Conservation (phyloP, 2,113 vertebrate species). For the Campylorhamphus procurvoides region DNA sequence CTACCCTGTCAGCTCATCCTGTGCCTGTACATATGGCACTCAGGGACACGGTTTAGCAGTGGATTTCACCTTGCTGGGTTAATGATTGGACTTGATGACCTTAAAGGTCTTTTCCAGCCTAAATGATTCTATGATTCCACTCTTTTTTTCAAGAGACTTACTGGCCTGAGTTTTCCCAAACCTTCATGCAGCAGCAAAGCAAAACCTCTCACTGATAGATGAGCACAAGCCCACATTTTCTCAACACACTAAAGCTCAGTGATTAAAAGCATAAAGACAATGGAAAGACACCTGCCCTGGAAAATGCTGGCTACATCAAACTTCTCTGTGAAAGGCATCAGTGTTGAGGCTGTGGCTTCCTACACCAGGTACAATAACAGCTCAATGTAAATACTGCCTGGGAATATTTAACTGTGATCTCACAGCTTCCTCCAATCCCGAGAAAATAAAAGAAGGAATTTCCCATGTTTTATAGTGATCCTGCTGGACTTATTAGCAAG, state of each 20-base stretch:
- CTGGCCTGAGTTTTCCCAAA: neutral
- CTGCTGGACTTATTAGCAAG: neutral
- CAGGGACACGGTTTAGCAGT: neutral
- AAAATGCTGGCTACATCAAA: neutral
- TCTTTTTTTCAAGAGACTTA: neutral
- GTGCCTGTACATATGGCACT: neutral
- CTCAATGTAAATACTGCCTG: neutral
- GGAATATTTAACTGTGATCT: neutral
- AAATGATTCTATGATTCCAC: neutral
- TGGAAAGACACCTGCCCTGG: neutral
- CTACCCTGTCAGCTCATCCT: neutral
- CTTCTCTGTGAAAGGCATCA: neutral
- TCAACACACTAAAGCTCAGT: neutral
- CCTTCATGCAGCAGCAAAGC: neutral
- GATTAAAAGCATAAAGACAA: neutral
- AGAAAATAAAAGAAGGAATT: neutral
- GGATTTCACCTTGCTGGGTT: neutral
- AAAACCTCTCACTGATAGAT: neutral
- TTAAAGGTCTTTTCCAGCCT: neutral
- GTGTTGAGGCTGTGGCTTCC: neutral
- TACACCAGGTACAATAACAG: neutral
- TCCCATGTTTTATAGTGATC: neutral
- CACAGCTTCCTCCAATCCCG: neutral
- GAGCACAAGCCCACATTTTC: neutral
- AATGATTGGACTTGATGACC: accelerated